Base-by-base conservation (phyloP, 2,113 vertebrate species). In the Hemibagrus wyckioides region DNA sequence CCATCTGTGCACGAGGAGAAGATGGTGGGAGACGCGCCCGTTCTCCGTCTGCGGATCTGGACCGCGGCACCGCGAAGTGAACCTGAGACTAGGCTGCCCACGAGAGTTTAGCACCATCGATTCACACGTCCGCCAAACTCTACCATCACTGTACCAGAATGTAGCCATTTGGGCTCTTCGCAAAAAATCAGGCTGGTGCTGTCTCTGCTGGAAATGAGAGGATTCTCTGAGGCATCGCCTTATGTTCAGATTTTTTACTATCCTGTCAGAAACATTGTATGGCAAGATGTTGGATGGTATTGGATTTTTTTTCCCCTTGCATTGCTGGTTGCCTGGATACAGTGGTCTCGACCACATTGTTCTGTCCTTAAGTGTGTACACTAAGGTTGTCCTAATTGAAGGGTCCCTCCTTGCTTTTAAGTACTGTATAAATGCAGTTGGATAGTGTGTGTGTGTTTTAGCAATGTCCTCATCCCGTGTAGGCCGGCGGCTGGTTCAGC, bases 1-100 rank as follows among this genome's bases (percentile, higher is more conserved):
- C 96, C 96, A 94, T 97, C 97, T 97, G 97, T 95, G 94, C 90
- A 92, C 83, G 87, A 93, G 95, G 93, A 93, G 94, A 91, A 93
- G 92, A 94, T 95, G 96, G 95, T 94, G 92, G 94, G 44, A 92
- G 91, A 92, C 91, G 91, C 95, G 94, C 94, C 95, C 94, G 91
- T 92, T 92, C 94, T 94, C 96, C 96, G 94, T 94, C 96, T 96
- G 96, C 92, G 33, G 86, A 87, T 89, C 87, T 86, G 81, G 84
- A 88, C 28, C 28, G 56, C 33, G 11, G 83, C 28, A 14, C 30
- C 33, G 30, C 33, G 10, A 48, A 88, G 63, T 75, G 65, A 83
- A 90, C 82, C 75, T 83, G 86, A 77, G 65, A 71, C 79, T 81
- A 71, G 48, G 23, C 77, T 82, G 85, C 79, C 79, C 65, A 82